Evolutionary conservation across 2,888 invertebrate genomes (phyloP).

Genomic region (Thera obeliscata): DNA sequence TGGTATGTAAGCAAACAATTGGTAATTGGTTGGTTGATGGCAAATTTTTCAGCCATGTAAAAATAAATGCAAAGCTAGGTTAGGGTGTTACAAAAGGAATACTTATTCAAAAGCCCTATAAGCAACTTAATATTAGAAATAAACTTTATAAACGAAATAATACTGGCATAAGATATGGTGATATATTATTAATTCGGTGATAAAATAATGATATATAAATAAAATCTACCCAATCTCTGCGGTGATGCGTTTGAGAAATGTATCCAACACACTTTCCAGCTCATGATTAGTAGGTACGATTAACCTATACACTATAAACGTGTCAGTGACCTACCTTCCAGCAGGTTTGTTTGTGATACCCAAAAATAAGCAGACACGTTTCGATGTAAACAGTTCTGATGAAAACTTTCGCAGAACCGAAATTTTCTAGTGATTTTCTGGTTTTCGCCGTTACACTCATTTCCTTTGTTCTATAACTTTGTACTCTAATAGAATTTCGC

Average conservation of each 20-base stretch:
- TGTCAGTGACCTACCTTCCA: constrained; percentile 46
- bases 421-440: constrained; percentile 5
- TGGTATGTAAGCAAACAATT: too few relatives aligned
- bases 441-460: background rate
- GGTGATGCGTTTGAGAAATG: background rate
- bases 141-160: too few relatives aligned
- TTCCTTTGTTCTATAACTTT: background rate
- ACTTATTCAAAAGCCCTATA: too few relatives aligned
- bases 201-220: too few relatives aligned
- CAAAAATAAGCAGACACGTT: constrained; percentile 44
- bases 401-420: constrained; percentile 14
- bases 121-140: too few relatives aligned
- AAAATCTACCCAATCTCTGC: background rate
- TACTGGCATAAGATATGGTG: too few relatives aligned
- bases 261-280: background rate
- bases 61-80: too few relatives aligned
- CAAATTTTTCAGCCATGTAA: too few relatives aligned
- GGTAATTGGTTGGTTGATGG: too few relatives aligned
- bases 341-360: constrained; percentile 37
- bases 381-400: constrained; percentile 21
- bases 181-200: too few relatives aligned
- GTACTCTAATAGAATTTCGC: too few relatives aligned
- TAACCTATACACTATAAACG: constrained; percentile 36
- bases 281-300: constrained; percentile 6
- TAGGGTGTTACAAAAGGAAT: too few relatives aligned